Base-by-base conservation (phyloP, 2,888 invertebrate genomes). In the Hirudinaria manillensis region DNA sequence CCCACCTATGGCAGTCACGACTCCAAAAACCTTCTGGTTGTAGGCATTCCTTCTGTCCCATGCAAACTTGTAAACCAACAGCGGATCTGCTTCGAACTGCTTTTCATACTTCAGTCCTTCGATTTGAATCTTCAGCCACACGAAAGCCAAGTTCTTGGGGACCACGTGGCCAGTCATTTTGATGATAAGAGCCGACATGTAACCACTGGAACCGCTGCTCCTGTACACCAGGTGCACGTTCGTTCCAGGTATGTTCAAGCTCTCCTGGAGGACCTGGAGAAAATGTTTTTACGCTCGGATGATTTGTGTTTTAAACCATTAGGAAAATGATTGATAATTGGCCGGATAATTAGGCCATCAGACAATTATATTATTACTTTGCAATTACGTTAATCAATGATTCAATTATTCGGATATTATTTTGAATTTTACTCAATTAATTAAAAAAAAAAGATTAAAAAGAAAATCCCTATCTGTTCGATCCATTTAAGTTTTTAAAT, bases 1-100 rank as follows among this genome's bases (percentile, higher is more conserved):
- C 45, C 13, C 92, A 45, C 96, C 94, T 83, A 93, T 89, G 0
- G 96, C 97, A 0, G 93, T 93, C 0, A 96, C 94, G 0, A 97
- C 93, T 19, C 99, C 98, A 82, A 95, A 97, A 10, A 98, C 97
- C 88, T 94, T 95, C 87, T 97, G 96, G 83, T 93, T 92, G 87
- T 98, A 99, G 65, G 96, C 95, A 85, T 99, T 98, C 78, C 94
- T 89, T 85, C 96, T 93, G 86, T 96, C 95, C 99, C 99, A 99
- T 2, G 95, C 93, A 84, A 96, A 99, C 13, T 93, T 94, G 86
- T 96, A 95, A 73, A 92, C 93, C 77, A 99, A 87, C 84, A 94
- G 93, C 0, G 96, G 93, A 86, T 96, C 96, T 0, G 98, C 96
- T 86, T 97, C 97, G 85, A 98, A 96, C 0, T 91, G 91, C 85